Percentiles rank a stretch among this genome's conserved stretches.
These are phyloP conservation scores for Polia nebulosa DNA, from an alignment of 2,888 invertebrate genomes.

Conservation along the genomic window DNA sequence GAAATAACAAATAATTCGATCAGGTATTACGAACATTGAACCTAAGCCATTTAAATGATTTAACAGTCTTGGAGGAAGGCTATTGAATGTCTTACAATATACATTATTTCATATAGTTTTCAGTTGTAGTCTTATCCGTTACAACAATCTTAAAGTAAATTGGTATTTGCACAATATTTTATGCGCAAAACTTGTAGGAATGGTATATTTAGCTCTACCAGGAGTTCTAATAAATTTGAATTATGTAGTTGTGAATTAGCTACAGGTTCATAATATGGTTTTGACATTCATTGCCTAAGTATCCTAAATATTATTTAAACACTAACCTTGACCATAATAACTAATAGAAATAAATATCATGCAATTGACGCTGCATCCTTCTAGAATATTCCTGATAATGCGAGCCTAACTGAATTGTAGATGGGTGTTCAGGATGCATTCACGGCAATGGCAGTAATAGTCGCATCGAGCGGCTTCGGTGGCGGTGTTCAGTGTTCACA, in stretches of 20 bases:
- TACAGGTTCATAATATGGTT: constrained; percentile 24
- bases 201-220: constrained; percentile 22
- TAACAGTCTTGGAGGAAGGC: constrained; percentile 3
- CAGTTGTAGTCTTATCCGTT: constrained; percentile 27
- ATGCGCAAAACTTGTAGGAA: constrained; percentile 17
- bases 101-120: constrained; percentile 40
- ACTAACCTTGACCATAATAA: constrained; percentile 44
- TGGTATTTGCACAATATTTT: constrained; percentile 17
- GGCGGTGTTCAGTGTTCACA: constrained; percentile 32
- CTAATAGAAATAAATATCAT: not conserved
- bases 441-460: constrained; percentile 1
- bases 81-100: constrained; percentile 37
- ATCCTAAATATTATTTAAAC: constrained; percentile 15
- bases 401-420: constrained; percentile 1
- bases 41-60: constrained; percentile 16
- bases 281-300: constrained; percentile 23
- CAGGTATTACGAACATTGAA: constrained; percentile 29
- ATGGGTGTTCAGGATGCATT: constrained; percentile 1
- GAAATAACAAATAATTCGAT: constrained; percentile 34
- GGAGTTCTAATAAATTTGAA: constrained; percentile 26
- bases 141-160: constrained; percentile 39
- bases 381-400: constrained; percentile 39
- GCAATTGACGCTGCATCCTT: constrained; percentile 9
- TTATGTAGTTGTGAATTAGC: constrained; percentile 5
- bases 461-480: constrained; percentile 28